These are phyloP conservation scores for Bradypus variegatus DNA, from an alignment of 2,797 vertebrate genomes.

Conservation along the genomic window DNA sequence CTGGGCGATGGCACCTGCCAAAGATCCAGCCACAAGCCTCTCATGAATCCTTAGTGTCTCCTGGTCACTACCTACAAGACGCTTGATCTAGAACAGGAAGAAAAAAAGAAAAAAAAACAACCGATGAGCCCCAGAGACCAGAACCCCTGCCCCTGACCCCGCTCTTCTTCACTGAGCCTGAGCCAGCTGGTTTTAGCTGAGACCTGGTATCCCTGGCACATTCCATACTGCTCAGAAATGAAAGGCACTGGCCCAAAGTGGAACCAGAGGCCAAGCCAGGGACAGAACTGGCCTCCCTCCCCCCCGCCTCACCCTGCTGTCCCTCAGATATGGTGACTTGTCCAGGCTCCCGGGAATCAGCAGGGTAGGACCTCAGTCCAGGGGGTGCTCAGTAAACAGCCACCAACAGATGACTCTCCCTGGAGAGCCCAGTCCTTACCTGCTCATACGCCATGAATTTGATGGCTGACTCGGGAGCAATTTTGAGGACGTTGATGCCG, in stretches of 20 bases:
- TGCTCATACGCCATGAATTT: constrained; percentile 99
- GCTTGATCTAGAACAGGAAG: constrained; percentile 81
- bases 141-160: not conserved
- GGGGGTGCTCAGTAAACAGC: not conserved
- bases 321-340: not conserved
- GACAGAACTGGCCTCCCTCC: not conserved
- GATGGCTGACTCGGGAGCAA: constrained; percentile 93
- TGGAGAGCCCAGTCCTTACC: constrained; percentile 70
- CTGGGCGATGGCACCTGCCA: constrained; percentile 91
- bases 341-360: not conserved
- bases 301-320: not conserved
- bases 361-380: not conserved
- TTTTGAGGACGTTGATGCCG: constrained; percentile 95
- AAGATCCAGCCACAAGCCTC: constrained; percentile 87
- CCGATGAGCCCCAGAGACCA: not conserved
- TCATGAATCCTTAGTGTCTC: constrained; percentile 89
- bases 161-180: not conserved
- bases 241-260: not conserved
- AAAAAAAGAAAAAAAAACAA: too few species aligned
- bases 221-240: not conserved
- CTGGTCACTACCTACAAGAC: constrained; percentile 91
- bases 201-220: not conserved
- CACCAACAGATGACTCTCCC: rapidly evolving
- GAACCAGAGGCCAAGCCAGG: not conserved
- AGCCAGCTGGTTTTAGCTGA: not conserved